phyloP scores from a whole-genome alignment of 2,797 vertebrate species.

The Borostomias antarcticus region DNA sequence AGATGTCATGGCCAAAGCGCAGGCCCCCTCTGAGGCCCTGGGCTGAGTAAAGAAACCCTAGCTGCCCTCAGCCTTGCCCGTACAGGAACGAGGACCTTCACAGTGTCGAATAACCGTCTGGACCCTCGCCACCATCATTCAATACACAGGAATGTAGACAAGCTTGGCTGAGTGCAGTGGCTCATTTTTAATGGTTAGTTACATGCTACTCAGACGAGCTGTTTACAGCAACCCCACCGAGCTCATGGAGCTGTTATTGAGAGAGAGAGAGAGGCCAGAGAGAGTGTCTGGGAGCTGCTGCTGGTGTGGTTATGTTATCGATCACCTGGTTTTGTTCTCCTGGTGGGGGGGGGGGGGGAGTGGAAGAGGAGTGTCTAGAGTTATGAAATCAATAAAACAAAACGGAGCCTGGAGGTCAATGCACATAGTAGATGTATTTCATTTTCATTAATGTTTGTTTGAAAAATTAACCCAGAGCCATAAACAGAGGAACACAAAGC shows the following conservation, averaged over 20 bases:
- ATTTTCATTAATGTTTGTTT: background rate
- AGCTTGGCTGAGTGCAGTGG: background rate
- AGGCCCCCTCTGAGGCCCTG: background rate
- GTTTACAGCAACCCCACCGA: background rate
- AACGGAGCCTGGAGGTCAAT: no score
- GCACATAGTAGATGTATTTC: no score
- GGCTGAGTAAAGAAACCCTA: no score
- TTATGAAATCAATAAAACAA: no score
- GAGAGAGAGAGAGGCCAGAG: background rate
- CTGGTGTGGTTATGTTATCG: background rate
- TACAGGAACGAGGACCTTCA: background rate
- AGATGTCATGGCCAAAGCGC: background rate
- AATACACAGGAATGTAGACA: conserved; percentile 1
- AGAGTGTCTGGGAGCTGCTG: background rate
- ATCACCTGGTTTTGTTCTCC: background rate
- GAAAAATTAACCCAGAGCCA: background rate
- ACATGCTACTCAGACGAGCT: background rate
- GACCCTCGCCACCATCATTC: background rate
- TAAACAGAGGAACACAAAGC: background rate
- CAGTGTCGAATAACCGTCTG: background rate
- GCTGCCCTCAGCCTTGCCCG: background rate
- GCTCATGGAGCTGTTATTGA: background rate
- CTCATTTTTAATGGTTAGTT: background rate
- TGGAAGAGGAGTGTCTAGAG: no score
- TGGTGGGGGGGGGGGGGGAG: background rate